Base-by-base conservation (phyloP, 2,113 vertebrate genomes). In the Neolamprologus toae region DNA sequence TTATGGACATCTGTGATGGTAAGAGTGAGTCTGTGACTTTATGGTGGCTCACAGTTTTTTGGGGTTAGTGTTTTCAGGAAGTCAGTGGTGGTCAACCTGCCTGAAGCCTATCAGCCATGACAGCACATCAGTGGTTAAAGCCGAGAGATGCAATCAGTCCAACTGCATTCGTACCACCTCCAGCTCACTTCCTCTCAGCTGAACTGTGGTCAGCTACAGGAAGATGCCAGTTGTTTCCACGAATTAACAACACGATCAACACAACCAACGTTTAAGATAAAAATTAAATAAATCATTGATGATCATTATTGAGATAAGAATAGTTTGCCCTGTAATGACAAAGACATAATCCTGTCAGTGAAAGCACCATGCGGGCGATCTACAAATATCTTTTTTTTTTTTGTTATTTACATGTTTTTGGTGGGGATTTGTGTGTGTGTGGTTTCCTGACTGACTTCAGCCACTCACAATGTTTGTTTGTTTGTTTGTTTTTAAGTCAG, bases 191-290 rank as follows among this genome's bases (percentile, higher is more conserved):
- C 23, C 23, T 59, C 23, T 59, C 2, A 59, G 55, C 1, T 59
- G 55, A 59, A 59, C 55, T 2, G 23, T 0, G 23, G 55, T 59
- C 55, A 59, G 55, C 26, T 5, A 59, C 55, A 59, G 26, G 55
- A 59, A 59, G 55, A 16, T 28, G 26, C 23, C 0, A 59, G 0
- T 3, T 59, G 3, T 57, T 57, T 9, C 55, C 55, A 57, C 23
- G 1, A 26, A 28, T 16, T 0, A 0, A 0, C 12, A 57, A 57
- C 23, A 57, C 0, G 0, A 57, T 57, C 23, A 55, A 55, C 54
- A 55, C 54, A 55, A 55, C 21, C 54, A 55, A 55, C 0, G 21
- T 55, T 1, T 57, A 2, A 26, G 7, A 55, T 55, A 26, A 57
- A 57, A 14, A 57, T 23, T 5, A 1, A 16, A 59, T 0, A 57